These are phyloP conservation scores for Anthoptus insignis DNA, from an alignment of 2,888 invertebrate genomes.

Conservation along the genomic window DNA sequence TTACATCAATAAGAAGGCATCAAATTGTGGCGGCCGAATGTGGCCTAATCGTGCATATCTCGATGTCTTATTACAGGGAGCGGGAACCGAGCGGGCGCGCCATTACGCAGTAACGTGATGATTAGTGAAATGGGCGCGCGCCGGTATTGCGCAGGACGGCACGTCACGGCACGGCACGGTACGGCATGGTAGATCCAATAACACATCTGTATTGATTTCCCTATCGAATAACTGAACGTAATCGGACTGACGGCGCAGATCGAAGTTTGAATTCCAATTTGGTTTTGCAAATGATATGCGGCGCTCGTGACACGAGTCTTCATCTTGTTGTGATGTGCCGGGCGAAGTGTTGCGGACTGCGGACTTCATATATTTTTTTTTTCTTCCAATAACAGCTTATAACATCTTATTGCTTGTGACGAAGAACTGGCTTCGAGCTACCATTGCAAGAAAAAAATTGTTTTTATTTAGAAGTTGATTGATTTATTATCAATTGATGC, in stretches of 20 bases:
- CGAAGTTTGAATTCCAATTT: slow-evolving; percentile 10
- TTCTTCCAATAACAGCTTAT: too few relatives aligned
- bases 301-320: background rate
- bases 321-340: background rate
- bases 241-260: slow-evolving; percentile 11
- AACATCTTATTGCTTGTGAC: too few relatives aligned
- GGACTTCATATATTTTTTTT: too few relatives aligned
- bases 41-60: slow-evolving; percentile 47
- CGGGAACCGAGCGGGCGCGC: slow-evolving; percentile 39
- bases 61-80: slow-evolving; percentile 48
- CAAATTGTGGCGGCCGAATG: slow-evolving; percentile 39
- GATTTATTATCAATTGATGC: too few relatives aligned
- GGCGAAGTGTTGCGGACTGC: too few relatives aligned
- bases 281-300: slow-evolving; percentile 2
- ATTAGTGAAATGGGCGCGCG: slow-evolving; percentile 50
- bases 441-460: too few relatives aligned
- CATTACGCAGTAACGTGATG: slow-evolving; percentile 46
- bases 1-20: slow-evolving; percentile 39
- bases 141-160: slow-evolving; percentile 23
- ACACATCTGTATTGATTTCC: slow-evolving; percentile 19
- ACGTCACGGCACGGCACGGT: background rate
- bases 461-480: too few relatives aligned
- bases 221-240: slow-evolving; percentile 24
- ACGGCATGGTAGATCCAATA: slow-evolving; percentile 22
- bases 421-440: too few relatives aligned